Evolutionary conservation across 2,113 vertebrate species (phyloP), one percentile per base, ranked within the genome.

Genomic region (Caracal caracal): DNA sequence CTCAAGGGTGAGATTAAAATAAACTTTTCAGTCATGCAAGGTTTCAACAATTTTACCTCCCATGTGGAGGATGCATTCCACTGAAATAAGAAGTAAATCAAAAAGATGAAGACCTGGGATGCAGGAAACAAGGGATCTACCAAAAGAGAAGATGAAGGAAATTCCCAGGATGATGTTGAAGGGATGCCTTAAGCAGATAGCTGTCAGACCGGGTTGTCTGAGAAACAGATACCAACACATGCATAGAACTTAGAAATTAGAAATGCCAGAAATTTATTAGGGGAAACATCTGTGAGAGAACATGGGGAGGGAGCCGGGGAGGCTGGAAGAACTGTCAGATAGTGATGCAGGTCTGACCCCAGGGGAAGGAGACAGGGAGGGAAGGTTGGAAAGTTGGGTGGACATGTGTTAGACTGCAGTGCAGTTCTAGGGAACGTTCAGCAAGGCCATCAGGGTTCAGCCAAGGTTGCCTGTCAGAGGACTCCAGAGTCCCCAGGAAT

Each of bases 1-100:
- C 97, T 98, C 87, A 0, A 88, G 97, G 96, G 94, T 94, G 43
- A 96, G 70, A 97, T 96, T 96, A 97, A 96, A 96, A 92, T 53
- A 40, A 92, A 92, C 56, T 87, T 94, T 95, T 97, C 87, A 80
- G 97, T 95, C 93, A 97, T 92, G 71, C 43, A 88, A 94, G 63
- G 33, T 94, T 96, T 93, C 84, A 97, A 79, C 65, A 92, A 93
- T 97, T 88, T 92, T 97, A 94, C 91, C 93, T 96, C 97, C 96
- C 95, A 97, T 94, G 71, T 92, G 81, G 95, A 94, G 43, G 59
- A 94, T 71, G 49, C 43, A 75, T 88, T 97, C 86, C 76, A 94
- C 84, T 59, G 68, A 88, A 76, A 84, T 81, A 82, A 10, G 65
- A 89, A 93, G 96, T 81, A 75, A 96, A 92, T 61, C 26, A 95